Evolutionary conservation across 1,140 invertebrate genomes (phyloP).

Genomic region (Doryteuthis pealeii): DNA sequence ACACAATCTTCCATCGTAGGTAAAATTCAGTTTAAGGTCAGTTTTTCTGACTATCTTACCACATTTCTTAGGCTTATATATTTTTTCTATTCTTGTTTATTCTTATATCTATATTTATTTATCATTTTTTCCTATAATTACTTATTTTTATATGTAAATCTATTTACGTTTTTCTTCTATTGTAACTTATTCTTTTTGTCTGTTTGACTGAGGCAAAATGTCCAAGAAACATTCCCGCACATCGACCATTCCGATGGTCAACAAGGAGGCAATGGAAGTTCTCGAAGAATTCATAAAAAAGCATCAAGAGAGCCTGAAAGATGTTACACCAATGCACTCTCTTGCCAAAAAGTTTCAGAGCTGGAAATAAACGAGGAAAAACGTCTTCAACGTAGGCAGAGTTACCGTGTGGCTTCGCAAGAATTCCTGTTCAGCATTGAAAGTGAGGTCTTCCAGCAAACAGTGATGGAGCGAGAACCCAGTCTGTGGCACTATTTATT

Average conservation of each 20-base stretch:
- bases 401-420: neutral
- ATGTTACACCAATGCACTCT: neutral
- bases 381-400: neutral
- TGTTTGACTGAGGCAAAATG: neutral
- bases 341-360: conserved; percentile 1
- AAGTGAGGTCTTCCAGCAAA: neutral
- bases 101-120: too few species aligned
- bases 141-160: too few species aligned
- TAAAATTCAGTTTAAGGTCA: too few species aligned
- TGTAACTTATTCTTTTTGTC: too few species aligned
- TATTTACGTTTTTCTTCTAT: too few species aligned
- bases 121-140: too few species aligned
- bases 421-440: neutral
- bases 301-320: neutral
- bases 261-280: neutral
- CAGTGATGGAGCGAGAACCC: too few species aligned
- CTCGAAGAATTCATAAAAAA: neutral
- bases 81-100: too few species aligned
- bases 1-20: too few species aligned
- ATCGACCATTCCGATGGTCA: conserved; percentile 2
- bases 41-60: too few species aligned
- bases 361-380: neutral
- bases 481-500: too few species aligned
- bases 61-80: too few species aligned
- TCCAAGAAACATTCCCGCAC: neutral